Evolutionary conservation across 2,113 vertebrate species (phyloP).

Genomic region (Dasyurus viverrinus): DNA sequence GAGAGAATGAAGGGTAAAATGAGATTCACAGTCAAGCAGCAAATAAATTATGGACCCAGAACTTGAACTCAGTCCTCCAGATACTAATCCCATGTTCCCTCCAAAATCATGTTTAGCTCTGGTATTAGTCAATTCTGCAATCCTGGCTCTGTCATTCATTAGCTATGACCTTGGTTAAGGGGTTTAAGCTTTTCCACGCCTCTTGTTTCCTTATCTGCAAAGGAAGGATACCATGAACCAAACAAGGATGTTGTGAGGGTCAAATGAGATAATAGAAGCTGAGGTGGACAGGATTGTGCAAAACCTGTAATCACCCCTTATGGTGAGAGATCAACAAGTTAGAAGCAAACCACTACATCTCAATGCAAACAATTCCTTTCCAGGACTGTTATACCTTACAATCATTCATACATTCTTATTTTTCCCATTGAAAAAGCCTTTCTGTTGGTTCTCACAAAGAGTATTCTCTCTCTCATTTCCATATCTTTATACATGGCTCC

Average conservation of each 20-base stretch:
- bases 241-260: neutral
- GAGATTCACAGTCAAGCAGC: neutral
- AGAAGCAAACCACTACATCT: neutral
- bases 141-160: neutral
- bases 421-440: neutral
- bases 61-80: neutral
- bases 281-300: neutral
- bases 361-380: neutral
- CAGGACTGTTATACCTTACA: neutral
- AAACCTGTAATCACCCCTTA: neutral
- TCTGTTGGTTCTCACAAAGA: neutral
- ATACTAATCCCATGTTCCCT: neutral
- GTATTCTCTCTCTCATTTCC: neutral
- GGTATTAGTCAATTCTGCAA: neutral
- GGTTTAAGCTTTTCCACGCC: neutral
- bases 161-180: neutral
- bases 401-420: neutral
- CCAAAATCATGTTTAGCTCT: neutral
- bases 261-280: neutral
- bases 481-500: neutral
- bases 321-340: neutral
- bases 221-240: neutral
- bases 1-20: neutral
- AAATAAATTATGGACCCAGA: neutral
- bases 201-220: neutral